A percentile compares a stretch with the other conserved stretches of the same genome.
Conservation (phyloP, 2,113 vertebrate species). For the Lepidothrix coronata region DNA sequence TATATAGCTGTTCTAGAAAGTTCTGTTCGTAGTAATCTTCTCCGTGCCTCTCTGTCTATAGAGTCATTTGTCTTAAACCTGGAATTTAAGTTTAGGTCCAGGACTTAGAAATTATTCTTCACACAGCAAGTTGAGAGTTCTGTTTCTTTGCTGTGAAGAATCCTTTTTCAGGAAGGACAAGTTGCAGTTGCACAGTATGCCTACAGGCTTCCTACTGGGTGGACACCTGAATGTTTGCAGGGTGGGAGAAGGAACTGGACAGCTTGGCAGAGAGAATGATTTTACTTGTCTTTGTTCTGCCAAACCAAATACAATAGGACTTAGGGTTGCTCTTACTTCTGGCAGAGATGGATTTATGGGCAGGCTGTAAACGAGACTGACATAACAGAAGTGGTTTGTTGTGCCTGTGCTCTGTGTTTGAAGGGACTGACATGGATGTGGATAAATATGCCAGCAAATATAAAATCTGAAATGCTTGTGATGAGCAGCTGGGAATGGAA, state of each 20-base stretch:
- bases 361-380: not conserved
- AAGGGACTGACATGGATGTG: not conserved
- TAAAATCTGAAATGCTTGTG: not conserved
- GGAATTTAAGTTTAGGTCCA: not conserved
- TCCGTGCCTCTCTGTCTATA: not conserved
- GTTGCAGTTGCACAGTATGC: not conserved
- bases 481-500: slow-evolving; percentile 21
- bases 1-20: not conserved
- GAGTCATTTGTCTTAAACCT: not conserved
- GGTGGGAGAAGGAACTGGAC: not conserved
- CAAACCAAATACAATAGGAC: not conserved
- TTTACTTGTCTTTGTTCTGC: not conserved
- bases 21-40: not conserved
- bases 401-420: not conserved
- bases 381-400: not conserved
- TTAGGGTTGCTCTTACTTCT: not conserved
- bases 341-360: not conserved
- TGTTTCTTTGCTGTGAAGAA: not conserved
- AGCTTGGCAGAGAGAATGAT: not conserved
- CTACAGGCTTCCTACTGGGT: not conserved
- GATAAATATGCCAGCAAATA: not conserved
- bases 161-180: not conserved
- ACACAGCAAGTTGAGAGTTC: not conserved
- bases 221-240: not conserved
- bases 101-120: not conserved